These are phyloP conservation scores for Notolepis coatsorum DNA, from an alignment of 2,797 vertebrate genomes.

Conservation along the genomic window DNA sequence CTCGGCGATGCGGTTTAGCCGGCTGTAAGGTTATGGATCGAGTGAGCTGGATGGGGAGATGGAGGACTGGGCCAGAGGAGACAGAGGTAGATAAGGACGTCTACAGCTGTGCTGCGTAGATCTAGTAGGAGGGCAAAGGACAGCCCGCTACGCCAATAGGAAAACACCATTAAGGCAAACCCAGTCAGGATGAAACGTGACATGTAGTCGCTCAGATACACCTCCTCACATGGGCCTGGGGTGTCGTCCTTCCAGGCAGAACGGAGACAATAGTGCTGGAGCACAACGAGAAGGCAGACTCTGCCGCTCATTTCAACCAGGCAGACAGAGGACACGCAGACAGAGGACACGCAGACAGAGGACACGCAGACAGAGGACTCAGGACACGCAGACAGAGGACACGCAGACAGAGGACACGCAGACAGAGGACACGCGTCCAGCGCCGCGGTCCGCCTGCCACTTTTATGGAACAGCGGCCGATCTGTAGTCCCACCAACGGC, in stretches of 20 bases:
- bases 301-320: background rate
- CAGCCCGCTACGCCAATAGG: background rate
- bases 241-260: background rate
- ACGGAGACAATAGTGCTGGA: conserved; percentile 4
- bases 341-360: background rate
- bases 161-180: background rate
- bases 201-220: conserved; percentile 1
- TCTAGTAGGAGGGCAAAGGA: background rate
- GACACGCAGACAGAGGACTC: background rate
- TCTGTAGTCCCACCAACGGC: conserved; percentile 31
- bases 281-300: background rate
- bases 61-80: conserved; percentile 6
- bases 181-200: background rate
- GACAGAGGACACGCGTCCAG: background rate
- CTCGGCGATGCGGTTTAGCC: conserved; percentile 22
- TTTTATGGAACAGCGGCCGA: conserved; percentile 9
- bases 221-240: background rate
- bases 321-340: background rate
- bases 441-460: conserved; percentile 10
- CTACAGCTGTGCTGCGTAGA: conserved; percentile 7
- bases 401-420: background rate
- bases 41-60: background rate
- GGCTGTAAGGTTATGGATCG: conserved; percentile 26
- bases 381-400: background rate
- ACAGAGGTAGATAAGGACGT: background rate